Percentiles rank a stretch among this genome's conserved stretches.
phyloP scores from a whole-genome alignment of 2,888 invertebrate species.

The Zhuqinia jingwanae region DNA sequence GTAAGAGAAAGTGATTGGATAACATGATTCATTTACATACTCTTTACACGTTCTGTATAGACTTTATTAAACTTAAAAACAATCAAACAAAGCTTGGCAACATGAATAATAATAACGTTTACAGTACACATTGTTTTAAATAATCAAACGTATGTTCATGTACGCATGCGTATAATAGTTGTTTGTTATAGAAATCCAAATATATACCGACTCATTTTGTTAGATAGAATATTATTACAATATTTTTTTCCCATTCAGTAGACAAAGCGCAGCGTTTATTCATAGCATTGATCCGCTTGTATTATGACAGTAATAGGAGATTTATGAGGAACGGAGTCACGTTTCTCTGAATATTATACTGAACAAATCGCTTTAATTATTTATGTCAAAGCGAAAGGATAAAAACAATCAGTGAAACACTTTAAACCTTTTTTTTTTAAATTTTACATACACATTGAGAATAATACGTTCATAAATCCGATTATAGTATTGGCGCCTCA shows the following conservation, averaged over 20 bases:
- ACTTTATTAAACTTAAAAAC: constrained; percentile 58
- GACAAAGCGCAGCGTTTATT: constrained; percentile 46
- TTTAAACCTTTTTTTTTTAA: neutral
- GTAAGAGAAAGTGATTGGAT: too few relatives aligned
- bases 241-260: constrained; percentile 4
- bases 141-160: constrained; percentile 18
- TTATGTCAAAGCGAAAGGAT: constrained; percentile 2
- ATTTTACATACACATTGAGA: neutral
- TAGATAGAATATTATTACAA: constrained; percentile 10
- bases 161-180: constrained; percentile 10
- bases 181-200: constrained; percentile 6
- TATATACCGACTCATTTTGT: neutral
- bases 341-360: neutral
- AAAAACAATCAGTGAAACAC: constrained; percentile 16
- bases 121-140: constrained; percentile 41
- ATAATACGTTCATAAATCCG: constrained; percentile 20
- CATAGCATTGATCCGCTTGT: constrained; percentile 55
- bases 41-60: constrained; percentile 54
- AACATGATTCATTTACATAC: too few relatives aligned
- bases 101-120: constrained; percentile 56
- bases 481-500: constrained; percentile 34
- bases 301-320: neutral
- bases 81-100: constrained; percentile 64
- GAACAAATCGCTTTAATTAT: neutral
- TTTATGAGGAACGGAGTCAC: constrained; percentile 15